These are phyloP conservation scores for Mimumesa dahlbomi DNA, from an alignment of 2,888 invertebrate genomes.

Conservation along the genomic window DNA sequence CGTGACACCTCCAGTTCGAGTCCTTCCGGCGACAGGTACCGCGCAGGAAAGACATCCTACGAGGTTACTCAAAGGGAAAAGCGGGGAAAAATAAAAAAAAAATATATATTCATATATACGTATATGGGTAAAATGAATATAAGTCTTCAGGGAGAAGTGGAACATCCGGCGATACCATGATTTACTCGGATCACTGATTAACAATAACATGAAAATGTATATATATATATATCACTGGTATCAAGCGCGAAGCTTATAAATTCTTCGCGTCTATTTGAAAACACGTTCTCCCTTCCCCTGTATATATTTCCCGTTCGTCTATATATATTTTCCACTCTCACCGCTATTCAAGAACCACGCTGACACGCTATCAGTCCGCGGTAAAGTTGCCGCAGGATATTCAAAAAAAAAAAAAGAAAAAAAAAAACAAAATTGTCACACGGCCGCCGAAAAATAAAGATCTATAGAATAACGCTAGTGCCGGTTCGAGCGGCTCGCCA, in stretches of 20 bases:
- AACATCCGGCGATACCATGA: slow-evolving; percentile 28
- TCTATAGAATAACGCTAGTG: slow-evolving; percentile 11
- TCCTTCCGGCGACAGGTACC: slow-evolving; percentile 56
- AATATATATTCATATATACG: too few relatives aligned
- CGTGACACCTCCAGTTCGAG: slow-evolving; percentile 58
- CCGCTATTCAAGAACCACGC: slow-evolving; percentile 13
- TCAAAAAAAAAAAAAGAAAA: too few relatives aligned
- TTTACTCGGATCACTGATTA: slow-evolving; percentile 24
- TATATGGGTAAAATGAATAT: too few relatives aligned
- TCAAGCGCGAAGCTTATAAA: neutral
- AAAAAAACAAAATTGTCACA: too few relatives aligned
- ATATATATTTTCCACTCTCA: slow-evolving; percentile 3
- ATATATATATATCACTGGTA: neutral
- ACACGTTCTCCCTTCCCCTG: neutral
- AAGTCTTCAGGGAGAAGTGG: neutral
- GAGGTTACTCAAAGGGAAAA: slow-evolving; percentile 5
- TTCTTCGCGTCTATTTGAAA: neutral
- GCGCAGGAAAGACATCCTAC: slow-evolving; percentile 41
- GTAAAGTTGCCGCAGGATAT: slow-evolving; percentile 43
- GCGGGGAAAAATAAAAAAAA: neutral
- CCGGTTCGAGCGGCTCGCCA: slow-evolving; percentile 27
- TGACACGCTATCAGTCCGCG: slow-evolving; percentile 22
- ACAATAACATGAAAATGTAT: neutral
- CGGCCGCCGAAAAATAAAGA: slow-evolving; percentile 54
- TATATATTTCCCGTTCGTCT: neutral